Conservation (phyloP, 2,797 vertebrate genomes). For the Xiphorhynchus erythropygius region DNA sequence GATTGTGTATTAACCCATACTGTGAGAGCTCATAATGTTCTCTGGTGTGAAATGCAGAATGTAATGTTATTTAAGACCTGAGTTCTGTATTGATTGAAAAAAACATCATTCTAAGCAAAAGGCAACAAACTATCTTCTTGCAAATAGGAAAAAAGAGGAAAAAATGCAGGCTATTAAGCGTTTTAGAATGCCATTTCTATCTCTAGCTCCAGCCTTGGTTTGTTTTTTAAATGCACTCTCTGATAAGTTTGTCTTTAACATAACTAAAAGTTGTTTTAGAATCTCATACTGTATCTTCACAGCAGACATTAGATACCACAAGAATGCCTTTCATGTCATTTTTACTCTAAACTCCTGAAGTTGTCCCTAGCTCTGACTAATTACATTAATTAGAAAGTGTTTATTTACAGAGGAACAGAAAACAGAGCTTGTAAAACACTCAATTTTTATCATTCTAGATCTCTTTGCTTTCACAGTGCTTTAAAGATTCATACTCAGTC, state of each 20-base stretch:
- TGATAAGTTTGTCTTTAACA: conserved; percentile 24
- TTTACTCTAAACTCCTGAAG: neutral
- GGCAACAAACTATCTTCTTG: neutral
- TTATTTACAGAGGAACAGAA: conserved; percentile 4
- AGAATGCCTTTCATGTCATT: conserved; percentile 55
- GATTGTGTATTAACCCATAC: neutral
- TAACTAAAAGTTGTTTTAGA: neutral
- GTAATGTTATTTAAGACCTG: neutral
- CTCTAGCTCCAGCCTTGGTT: neutral
- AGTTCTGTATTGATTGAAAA: neutral
- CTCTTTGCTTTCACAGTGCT: neutral
- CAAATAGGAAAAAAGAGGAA: neutral
- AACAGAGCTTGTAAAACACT: neutral
- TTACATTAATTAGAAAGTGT: neutral
- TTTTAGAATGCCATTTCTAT: neutral
- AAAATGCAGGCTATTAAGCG: neutral
- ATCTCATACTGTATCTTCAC: conserved; percentile 17
- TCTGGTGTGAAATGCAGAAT: neutral
- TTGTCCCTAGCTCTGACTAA: neutral
- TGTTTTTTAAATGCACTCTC: conserved; percentile 4
- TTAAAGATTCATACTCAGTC: neutral
- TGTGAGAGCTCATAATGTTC: neutral
- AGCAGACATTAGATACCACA: conserved; percentile 22
- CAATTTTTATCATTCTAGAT: conserved; percentile 29
- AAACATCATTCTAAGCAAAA: neutral